Base-by-base conservation (phyloP, 1,140 invertebrate species). In the Eupristina koningsbergeri region DNA sequence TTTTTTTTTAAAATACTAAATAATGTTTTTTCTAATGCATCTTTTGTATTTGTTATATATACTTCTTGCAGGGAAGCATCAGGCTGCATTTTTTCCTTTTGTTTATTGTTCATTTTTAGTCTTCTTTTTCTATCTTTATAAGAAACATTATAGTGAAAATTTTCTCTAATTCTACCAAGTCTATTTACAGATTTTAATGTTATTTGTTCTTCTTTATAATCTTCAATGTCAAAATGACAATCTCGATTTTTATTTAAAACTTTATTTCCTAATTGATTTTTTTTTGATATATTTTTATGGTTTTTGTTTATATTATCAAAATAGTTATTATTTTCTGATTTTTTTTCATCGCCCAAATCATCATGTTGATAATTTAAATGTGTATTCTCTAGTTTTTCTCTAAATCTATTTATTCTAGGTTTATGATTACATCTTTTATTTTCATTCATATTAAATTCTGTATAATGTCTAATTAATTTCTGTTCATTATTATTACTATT, bases 211-310 rank as follows among this genome's bases (percentile, higher is more conserved):
- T 75, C 82, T 19, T 84, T 58, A 31, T 50, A 69, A 63, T 85
- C 84, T 67, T 81, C 84, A 47, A 81, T 81, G 77, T 85, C 73
- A 63, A 31, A 77, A 69, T 85, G 9, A 17, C 79, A 61, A 71
- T 81, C 75, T 11, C 50, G 74, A 81, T 78, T 81, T 63, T 69
- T 36, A 41, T 63, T 61, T 45, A 64, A 22, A 31, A 61, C 29
- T 71, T 39, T 67, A 7, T 64, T 50, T 41, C 79, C 64, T 63
- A 71, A 79, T n/a, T 50, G 17, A 45, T 61, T 34, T 58, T 61
- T 50, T 61, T 64, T 63, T 36, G 13, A 47, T 9, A 15, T 9
- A 39, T 31, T 47, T 78, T 75, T 81, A 41, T 36, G 41, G 63
- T 36, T 64, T 7, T 31, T 58, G 5, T 26, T 74, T 0, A 69